Base-by-base conservation (phyloP, 2,113 vertebrate species). In the Scartelaos histophorus region DNA sequence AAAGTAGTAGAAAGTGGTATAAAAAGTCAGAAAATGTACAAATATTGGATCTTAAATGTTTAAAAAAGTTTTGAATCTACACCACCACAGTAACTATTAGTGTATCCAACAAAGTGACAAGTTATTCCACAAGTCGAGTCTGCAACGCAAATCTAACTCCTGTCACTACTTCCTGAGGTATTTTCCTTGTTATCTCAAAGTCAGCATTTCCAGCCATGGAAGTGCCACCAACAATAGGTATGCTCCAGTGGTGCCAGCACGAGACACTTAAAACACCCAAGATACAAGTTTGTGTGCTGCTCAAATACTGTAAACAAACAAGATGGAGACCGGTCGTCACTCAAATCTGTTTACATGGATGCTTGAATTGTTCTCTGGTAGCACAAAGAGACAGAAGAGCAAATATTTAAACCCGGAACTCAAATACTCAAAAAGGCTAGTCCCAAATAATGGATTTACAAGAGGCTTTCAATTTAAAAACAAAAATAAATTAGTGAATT, bases 221-320 rank as follows among this genome's bases (percentile, higher is more conserved):
- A 68, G 49, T 68, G 66, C 49, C 75, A 71, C 54, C 76, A 81
- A 91, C 91, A 92, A 91, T 87, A 71, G 84, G 64, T 69, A 3
- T 5, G 15, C 87, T 79, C 83, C 68, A 85, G 77, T 79, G 80
- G 72, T 69, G 81, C 69, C 82, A 81, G 82, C 80, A 66, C 76
- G 69, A 51, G 46, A 78, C 83, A 72, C 65, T 56, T 82, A 75
- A 74, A 83, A 89, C 35, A 88, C 85, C 29, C 82, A 78, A 83
- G 90, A 91, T 76, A 87, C 89, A 90, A 93, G 88, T 86, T 90
- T 7, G 74, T 56, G 77, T 79, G 80, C 69, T 67, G 75, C 77
- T 69, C 73, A 83, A 78, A 86, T 62, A 80, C 78, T 81, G 80
- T 73, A 90, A 91, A 90, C 88, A 91, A 92, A 93, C 90, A 92